Evolutionary conservation across 2,888 invertebrate species (phyloP), one percentile per base, ranked within the genome.

Genomic region (Heliconius hortense): DNA sequence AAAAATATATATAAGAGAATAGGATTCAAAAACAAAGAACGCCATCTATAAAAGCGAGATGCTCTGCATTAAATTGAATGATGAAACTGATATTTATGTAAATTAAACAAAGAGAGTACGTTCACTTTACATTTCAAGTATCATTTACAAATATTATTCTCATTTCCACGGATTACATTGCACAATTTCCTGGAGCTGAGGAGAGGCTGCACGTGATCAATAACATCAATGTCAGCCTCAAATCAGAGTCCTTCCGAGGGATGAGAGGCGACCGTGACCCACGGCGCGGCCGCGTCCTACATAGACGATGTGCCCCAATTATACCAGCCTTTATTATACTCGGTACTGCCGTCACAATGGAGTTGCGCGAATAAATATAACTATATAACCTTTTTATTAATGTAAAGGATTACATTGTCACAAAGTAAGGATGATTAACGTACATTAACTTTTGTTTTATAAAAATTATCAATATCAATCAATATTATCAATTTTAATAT

Each of bases 281-380:
- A 85, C 39, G 64, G 73, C 71, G 71, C 72, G 80, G 81, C 78
- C 83, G 84, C 85, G 90, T 84, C 87, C 91, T 88, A 89, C 85
- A 90, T 90, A 80, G 85, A 80, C 85, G 86, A 84, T 83, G 84
- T 87, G 92, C 83, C 89, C 92, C 88, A 91, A 91, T 91, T 92
- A 89, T 86, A 78, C 80, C 81, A 89, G 86, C 91, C 91, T 91
- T 89, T 88, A 80, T 63, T 59, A 48, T 48, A 75, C 64, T 39
- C 67, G 72, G 69, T 48, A 72, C 66, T 88, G 88, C 89, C 87
- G 84, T 83, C 84, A 84, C 85, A 86, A 86, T 87, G 63, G 64
- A 64, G 63, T 28, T 70, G 21, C 35, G 15, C 8, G 31, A 39
- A 75, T 75, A 39, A 71, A 71, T 63, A 53, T 63, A 70, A 56